Percentiles rank a stretch among this genome's conserved stretches.
phyloP scores from a whole-genome alignment of 2,113 vertebrate species.

The Brachypteracias leptosomus region DNA sequence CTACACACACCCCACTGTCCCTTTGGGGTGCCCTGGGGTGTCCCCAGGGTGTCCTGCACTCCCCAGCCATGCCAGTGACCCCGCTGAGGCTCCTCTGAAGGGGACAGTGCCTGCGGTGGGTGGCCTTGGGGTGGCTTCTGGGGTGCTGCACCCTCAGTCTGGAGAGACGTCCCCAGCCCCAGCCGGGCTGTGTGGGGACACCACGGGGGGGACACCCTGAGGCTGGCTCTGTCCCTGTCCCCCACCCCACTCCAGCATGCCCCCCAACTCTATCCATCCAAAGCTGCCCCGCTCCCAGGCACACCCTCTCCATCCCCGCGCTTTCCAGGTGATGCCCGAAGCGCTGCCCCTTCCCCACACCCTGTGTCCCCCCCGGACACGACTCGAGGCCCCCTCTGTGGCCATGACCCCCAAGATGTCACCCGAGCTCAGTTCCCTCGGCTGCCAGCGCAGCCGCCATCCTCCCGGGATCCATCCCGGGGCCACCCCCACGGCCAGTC shows the following conservation, averaged over 20 bases:
- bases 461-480: not conserved
- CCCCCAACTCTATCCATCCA: not conserved
- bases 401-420: not conserved
- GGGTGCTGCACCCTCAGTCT: not conserved
- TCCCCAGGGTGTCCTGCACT: not conserved
- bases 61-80: not conserved
- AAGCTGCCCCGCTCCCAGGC: not conserved
- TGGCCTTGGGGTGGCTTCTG: not conserved
- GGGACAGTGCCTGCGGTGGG: not conserved
- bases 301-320: not conserved
- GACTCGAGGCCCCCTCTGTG: not conserved
- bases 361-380: rapidly evolving
- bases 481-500: not conserved
- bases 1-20: rapidly evolving
- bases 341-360: not conserved
- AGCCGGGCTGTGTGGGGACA: not conserved
- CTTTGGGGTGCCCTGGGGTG: not conserved
- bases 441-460: not conserved
- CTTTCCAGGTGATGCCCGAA: not conserved
- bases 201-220: not conserved
- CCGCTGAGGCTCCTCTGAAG: not conserved
- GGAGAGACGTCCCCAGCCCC: not conserved
- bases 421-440: not conserved
- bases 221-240: not conserved
- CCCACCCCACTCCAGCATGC: not conserved